A percentile compares a stretch with the other conserved stretches of the same genome.
phyloP scores from a whole-genome alignment of 2,888 invertebrate genomes.

The Noctua comes region DNA sequence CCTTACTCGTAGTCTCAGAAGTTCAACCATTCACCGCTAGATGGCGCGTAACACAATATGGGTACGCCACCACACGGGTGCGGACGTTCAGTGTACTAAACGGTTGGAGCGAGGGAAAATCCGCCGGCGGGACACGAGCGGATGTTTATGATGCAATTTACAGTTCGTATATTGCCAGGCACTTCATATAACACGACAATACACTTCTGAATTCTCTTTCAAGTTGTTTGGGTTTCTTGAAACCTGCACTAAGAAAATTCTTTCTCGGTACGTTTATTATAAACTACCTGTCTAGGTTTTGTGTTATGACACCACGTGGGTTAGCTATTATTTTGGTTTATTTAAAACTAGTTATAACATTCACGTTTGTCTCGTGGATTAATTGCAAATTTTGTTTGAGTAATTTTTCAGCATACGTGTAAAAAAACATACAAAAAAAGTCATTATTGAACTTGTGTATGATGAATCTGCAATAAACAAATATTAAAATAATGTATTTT shows the following conservation, averaged over 20 bases:
- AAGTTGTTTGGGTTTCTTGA: slow-evolving; percentile 72
- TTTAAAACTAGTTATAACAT: not conserved
- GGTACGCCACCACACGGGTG: slow-evolving; percentile 66
- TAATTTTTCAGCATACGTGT: not conserved
- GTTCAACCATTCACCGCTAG: slow-evolving; percentile 77
- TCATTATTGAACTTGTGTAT: not conserved
- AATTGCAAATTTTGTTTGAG: not conserved
- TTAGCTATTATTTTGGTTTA: slow-evolving; percentile 14
- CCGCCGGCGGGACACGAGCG: slow-evolving; percentile 73
- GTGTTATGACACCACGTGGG: slow-evolving; percentile 10
- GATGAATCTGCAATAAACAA: not conserved
- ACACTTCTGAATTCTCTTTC: slow-evolving; percentile 80
- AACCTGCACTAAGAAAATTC: slow-evolving; percentile 65
- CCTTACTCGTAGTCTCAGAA: slow-evolving; percentile 64
- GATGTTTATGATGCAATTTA: slow-evolving; percentile 88
- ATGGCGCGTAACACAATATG: slow-evolving; percentile 76
- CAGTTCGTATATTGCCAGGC: slow-evolving; percentile 86
- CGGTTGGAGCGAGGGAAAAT: slow-evolving; percentile 70
- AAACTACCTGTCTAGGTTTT: slow-evolving; percentile 30
- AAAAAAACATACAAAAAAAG: not conserved
- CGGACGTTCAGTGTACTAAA: slow-evolving; percentile 71
- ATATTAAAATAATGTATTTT: too few species aligned
- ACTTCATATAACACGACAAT: slow-evolving; percentile 86
- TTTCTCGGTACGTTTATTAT: slow-evolving; percentile 45
- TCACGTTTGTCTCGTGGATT: not conserved